Conservation (phyloP, 37 sponge, comb jelly and placozoan species). For the Tethya wilhelma region DNA sequence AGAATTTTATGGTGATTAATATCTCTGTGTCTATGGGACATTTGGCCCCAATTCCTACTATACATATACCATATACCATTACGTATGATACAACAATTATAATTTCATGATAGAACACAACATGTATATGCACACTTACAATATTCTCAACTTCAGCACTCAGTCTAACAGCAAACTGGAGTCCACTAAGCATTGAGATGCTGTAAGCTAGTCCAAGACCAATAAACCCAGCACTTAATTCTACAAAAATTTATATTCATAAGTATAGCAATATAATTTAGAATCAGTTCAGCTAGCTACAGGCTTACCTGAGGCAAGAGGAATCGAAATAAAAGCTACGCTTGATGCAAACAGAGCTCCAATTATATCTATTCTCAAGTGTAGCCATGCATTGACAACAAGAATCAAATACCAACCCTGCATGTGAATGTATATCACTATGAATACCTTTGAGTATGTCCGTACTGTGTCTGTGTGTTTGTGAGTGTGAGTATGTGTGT, state of each 20-base stretch:
- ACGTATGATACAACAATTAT: no score
- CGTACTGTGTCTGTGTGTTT: no score
- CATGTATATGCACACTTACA: conserved; percentile 32
- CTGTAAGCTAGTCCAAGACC: conserved; percentile 75
- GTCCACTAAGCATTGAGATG: conserved; percentile 65
- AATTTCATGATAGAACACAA: no score
- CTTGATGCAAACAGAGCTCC: conserved; percentile 39
- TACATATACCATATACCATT: no score
- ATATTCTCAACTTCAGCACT: conserved; percentile 86
- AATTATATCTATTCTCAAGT: conserved; percentile 68
- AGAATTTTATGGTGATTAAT: no score
- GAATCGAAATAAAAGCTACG: conserved; percentile 69
- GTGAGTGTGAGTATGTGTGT: no score
- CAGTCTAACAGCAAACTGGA: conserved; percentile 76
- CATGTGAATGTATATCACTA: not conserved
- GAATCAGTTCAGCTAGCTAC: no score
- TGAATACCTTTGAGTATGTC: no score
- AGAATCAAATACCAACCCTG: conserved; percentile 74
- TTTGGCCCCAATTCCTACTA: no score
- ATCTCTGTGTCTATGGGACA: no score
- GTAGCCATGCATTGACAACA: conserved; percentile 71
- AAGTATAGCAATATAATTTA: no score
- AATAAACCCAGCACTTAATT: conserved; percentile 56
- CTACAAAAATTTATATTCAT: no score
- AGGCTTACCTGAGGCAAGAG: conserved; percentile 40